Base-by-base conservation (phyloP, 2,888 invertebrate species). In the Pyrrhia umbra region DNA sequence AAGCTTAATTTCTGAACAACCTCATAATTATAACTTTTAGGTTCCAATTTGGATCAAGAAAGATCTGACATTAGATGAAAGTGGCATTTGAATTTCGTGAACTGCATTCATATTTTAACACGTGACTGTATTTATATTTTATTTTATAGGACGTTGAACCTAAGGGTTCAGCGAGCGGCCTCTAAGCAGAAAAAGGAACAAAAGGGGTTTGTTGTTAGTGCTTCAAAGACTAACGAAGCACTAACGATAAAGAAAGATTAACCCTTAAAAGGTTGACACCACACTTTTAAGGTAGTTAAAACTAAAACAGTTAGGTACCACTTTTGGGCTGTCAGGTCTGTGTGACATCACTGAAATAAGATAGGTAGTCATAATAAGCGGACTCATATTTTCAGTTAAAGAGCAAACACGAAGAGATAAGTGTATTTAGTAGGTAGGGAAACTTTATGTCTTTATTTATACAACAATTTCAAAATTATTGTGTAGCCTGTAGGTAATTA, bases 281-380 rank as follows among this genome's bases (percentile, higher is more conserved):
- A 66, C 52, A 66, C 58, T 51, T 37, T 50, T 30, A 30, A 46
- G 34, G 55, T 15, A 40, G 51, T 18, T 43, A 37, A 18, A 30
- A 51, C 18, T 10, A 30, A 60, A 63, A 34, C 21, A 54, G 40
- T 18, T 10, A 18, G 40, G 27, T 10, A 10, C 5, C 23, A 40
- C 51, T 39, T n/a, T 21, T 15, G 15, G 18, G 23, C 10, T 6
- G 43, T 62, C 51, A 50, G 23, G 8, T 20, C 37, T n/a, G 37
- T 18, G 47, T 72, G 58, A 65, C 66, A 68, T 56, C 42, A 68
- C 21, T 73, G 6, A 47, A 66, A 72, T 72, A 57, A 57, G 57
- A 66, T 27, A n/a, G 8, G 40, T 42, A 51, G 37, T 57, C 51
- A 57, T 20, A 23, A 25, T 40, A 42, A 43, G 27, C 43, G 51